Percentiles rank a stretch among this genome's conserved stretches.
Conservation (phyloP, 2,888 invertebrate genomes). For the Palloptera scutellata region DNA sequence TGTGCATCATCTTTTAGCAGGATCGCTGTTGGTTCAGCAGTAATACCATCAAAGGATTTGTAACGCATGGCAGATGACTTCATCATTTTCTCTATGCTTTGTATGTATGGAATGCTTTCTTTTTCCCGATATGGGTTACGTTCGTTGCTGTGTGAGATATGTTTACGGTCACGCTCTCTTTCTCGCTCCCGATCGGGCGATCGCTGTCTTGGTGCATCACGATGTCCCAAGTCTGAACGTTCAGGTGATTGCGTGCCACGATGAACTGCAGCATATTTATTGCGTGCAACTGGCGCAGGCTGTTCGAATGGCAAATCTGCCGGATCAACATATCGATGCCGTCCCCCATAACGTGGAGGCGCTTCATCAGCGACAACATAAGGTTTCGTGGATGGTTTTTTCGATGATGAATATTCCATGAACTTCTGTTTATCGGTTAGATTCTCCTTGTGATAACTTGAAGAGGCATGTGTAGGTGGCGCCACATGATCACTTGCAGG, state of each 20-base stretch:
- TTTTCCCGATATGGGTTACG: conserved; percentile 64
- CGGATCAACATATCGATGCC: conserved; percentile 61
- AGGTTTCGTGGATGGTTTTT: conserved; percentile 43
- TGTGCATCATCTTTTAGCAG: conserved; percentile 41
- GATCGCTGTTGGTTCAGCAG: conserved; percentile 33
- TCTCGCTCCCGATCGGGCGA: conserved; percentile 46
- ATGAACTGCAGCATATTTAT: conserved; percentile 53
- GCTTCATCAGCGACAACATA: conserved; percentile 55
- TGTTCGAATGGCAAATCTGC: conserved; percentile 58
- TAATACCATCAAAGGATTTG: conserved; percentile 52
- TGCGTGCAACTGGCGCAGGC: conserved; percentile 42
- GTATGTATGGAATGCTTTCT: conserved; percentile 63
- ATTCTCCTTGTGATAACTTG: conserved; percentile 59
- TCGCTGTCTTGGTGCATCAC: conserved; percentile 40
- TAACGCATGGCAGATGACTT: conserved; percentile 64
- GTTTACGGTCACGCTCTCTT: conserved; percentile 42
- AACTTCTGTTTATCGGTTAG: conserved; percentile 64
- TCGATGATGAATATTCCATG: conserved; percentile 58
- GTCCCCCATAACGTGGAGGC: conserved; percentile 57
- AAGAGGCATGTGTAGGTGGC: conserved; percentile 31
- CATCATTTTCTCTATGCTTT: conserved; percentile 65
- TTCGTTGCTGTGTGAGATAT: conserved; percentile 52
- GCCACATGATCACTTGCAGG: conserved; percentile 46
- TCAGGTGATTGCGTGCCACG: conserved; percentile 46
- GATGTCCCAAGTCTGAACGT: conserved; percentile 38